Evolutionary conservation across 2,113 vertebrate species (phyloP).

Genomic region (Elachura formosa): DNA sequence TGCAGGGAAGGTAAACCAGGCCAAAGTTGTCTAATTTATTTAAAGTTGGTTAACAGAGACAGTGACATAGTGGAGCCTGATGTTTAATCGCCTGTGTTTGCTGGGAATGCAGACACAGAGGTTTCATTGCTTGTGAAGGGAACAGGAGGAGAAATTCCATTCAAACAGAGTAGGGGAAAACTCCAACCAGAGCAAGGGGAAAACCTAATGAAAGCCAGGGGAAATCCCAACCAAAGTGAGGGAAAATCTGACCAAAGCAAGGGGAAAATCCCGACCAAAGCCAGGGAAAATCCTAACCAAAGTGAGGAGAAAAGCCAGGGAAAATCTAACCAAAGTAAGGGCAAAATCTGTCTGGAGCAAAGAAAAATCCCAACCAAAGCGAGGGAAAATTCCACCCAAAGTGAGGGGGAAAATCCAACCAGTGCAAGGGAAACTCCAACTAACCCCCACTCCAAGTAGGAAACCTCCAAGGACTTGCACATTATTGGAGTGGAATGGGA

Average conservation of each 20-base stretch:
- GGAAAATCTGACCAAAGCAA: neutral
- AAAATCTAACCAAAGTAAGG: too few species aligned
- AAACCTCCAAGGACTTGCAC: neutral
- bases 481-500: rapidly evolving
- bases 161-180: neutral
- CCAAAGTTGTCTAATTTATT: conserved; percentile 22
- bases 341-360: too few species aligned
- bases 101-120: neutral
- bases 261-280: neutral
- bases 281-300: too few species aligned
- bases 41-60: neutral
- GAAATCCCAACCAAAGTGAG: neutral
- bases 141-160: neutral
- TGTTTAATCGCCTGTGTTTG: neutral
- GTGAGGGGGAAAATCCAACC: neutral
- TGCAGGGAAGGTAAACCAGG: conserved; percentile 18
- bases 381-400: too few species aligned
- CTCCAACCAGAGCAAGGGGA: neutral
- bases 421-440: too few species aligned
- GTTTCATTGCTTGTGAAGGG: neutral
- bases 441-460: rapidly evolving
- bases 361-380: too few species aligned
- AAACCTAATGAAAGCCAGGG: too few species aligned
- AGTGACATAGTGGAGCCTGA: neutral
- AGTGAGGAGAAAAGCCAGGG: too few species aligned